Evolutionary conservation across 2,888 invertebrate genomes (phyloP).

Genomic region (Priocnemis perturbator): DNA sequence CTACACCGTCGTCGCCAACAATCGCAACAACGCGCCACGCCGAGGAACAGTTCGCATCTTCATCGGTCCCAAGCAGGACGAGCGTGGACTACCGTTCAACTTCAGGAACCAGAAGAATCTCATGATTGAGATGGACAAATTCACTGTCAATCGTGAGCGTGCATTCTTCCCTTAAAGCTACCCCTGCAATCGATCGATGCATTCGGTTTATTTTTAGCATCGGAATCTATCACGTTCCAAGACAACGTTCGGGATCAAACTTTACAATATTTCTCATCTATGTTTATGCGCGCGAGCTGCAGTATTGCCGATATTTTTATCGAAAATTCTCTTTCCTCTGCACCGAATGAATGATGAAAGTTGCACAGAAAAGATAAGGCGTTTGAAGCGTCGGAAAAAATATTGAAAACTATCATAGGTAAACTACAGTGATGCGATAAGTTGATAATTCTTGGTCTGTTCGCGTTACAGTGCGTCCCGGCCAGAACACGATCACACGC

Average conservation of each 20-base stretch:
- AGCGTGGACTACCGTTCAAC: slow-evolving; percentile 81
- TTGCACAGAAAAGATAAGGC: too few species aligned
- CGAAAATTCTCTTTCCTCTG: too few species aligned
- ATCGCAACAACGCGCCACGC: slow-evolving; percentile 75
- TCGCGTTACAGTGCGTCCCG: slow-evolving; percentile 79
- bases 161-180: not conserved
- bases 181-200: too few species aligned
- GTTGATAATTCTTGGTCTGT: slow-evolving; percentile 15
- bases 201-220: too few species aligned
- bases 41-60: slow-evolving; percentile 84
- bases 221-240: too few species aligned
- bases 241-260: too few species aligned
- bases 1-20: slow-evolving; percentile 81
- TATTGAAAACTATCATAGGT: too few species aligned
- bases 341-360: too few species aligned
- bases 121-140: slow-evolving; percentile 86
- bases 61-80: slow-evolving; percentile 82
- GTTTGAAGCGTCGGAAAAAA: too few species aligned
- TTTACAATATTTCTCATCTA: too few species aligned
- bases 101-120: slow-evolving; percentile 80
- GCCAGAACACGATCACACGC: slow-evolving; percentile 82
- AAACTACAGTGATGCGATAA: not conserved
- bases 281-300: too few species aligned
- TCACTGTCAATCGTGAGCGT: slow-evolving; percentile 79
- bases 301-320: too few species aligned